Percentiles rank a stretch among this genome's conserved stretches.
phyloP scores from a whole-genome alignment of 2,888 invertebrate species.

The Bimastos eiseni region DNA sequence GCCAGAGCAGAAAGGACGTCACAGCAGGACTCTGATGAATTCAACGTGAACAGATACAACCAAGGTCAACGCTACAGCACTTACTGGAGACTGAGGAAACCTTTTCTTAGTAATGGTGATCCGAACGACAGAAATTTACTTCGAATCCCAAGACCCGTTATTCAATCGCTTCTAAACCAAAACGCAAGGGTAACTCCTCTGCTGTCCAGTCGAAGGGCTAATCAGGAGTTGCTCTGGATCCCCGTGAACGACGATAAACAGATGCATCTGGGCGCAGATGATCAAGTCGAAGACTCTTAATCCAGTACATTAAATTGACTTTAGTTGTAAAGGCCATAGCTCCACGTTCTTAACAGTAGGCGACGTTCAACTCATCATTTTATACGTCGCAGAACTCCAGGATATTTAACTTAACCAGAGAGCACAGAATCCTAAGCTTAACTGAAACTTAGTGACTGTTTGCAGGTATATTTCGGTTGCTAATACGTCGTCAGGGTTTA shows the following conservation, averaged over 20 bases:
- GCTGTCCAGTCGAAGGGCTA: not conserved
- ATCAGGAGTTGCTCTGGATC: not conserved
- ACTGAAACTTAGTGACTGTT: not conserved
- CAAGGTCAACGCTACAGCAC: not conserved
- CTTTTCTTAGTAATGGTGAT: not conserved
- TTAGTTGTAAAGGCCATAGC: not conserved
- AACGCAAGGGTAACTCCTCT: not conserved
- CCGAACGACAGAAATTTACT: not conserved
- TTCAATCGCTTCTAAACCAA: not conserved
- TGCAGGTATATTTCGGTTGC: not conserved
- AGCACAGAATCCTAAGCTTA: not conserved
- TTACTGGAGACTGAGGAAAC: not conserved
- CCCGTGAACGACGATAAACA: not conserved
- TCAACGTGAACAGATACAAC: not conserved
- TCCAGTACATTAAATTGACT: not conserved
- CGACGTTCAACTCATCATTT: not conserved
- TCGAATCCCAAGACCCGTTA: not conserved
- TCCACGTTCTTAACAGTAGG: not conserved
- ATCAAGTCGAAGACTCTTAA: not conserved
- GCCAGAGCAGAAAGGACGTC: constrained; percentile 34
- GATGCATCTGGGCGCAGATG: not conserved
- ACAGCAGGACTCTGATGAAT: not conserved
- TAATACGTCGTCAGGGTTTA: not conserved
- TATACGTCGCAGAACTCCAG: not conserved
- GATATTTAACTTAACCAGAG: not conserved